Percentiles rank a stretch among this genome's conserved stretches.
These are phyloP conservation scores for Apamea anceps DNA, from an alignment of 2,888 invertebrate species.

Conservation along the genomic window DNA sequence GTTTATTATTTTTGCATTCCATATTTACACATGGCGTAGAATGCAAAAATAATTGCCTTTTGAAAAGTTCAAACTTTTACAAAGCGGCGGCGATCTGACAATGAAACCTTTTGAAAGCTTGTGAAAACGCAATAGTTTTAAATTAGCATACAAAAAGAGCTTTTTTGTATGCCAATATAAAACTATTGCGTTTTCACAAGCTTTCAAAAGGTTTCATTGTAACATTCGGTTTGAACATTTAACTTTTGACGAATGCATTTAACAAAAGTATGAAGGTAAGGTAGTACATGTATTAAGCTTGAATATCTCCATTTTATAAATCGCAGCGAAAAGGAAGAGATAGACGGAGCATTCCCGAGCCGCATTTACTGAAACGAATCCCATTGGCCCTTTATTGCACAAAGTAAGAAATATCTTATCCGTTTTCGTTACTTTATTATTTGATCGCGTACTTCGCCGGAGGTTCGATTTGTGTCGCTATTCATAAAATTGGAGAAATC, in stretches of 20 bases:
- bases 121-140: too few species aligned
- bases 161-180: not conserved
- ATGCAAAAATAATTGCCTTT: not conserved
- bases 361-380: conserved; percentile 28
- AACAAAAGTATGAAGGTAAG: not conserved
- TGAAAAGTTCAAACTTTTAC: not conserved
- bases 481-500: conserved; percentile 4
- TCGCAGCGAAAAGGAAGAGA: conserved; percentile 3
- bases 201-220: not conserved
- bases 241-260: not conserved
- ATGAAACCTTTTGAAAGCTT: too few species aligned
- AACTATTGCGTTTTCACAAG: not conserved
- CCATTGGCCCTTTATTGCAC: conserved; percentile 22
- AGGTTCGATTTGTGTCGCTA: conserved; percentile 4
- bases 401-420: conserved; percentile 21
- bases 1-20: not conserved
- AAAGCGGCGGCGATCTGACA: not conserved
- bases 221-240: not conserved
- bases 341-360: conserved; percentile 1
- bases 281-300: not conserved
- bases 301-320: not conserved
- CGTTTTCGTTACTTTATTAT: conserved; percentile 33
- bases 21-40: not conserved
- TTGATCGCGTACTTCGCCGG: conserved; percentile 2
- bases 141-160: too few species aligned